A percentile compares a stretch with the other conserved stretches of the same genome.
These are phyloP conservation scores for Creontiades dilutus DNA, from an alignment of 2,888 invertebrate species.

Conservation along the genomic window DNA sequence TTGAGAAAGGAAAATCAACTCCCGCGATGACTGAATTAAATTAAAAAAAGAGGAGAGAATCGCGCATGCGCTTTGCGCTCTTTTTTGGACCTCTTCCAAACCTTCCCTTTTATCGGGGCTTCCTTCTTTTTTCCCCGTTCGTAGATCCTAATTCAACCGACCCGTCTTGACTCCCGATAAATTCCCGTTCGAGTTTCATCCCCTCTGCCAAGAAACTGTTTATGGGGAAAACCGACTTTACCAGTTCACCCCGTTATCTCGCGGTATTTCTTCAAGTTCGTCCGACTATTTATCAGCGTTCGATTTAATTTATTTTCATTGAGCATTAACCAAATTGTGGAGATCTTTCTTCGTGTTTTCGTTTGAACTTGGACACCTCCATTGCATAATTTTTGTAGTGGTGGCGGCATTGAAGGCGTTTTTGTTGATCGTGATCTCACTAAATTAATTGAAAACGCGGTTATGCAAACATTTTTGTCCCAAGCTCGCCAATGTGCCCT, in stretches of 20 bases:
- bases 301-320: neutral
- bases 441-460: too few species aligned
- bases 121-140: too few species aligned
- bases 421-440: too few species aligned
- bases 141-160: neutral
- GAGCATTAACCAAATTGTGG: neutral
- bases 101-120: neutral
- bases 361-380: too few species aligned
- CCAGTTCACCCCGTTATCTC: neutral
- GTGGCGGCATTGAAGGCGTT: too few species aligned
- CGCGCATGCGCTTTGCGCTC: neutral
- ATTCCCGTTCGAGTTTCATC: conserved; percentile 1
- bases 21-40: neutral
- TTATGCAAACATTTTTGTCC: too few species aligned
- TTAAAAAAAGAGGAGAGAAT: neutral
- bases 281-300: neutral
- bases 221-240: neutral
- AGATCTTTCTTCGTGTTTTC: neutral
- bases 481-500: too few species aligned
- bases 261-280: neutral
- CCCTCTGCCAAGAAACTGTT: conserved; percentile 17
- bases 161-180: neutral
- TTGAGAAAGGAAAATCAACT: neutral
- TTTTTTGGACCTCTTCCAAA: neutral
- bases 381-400: too few species aligned